phyloP scores from a whole-genome alignment of 2,888 invertebrate genomes.

The Parnassius apollo region DNA sequence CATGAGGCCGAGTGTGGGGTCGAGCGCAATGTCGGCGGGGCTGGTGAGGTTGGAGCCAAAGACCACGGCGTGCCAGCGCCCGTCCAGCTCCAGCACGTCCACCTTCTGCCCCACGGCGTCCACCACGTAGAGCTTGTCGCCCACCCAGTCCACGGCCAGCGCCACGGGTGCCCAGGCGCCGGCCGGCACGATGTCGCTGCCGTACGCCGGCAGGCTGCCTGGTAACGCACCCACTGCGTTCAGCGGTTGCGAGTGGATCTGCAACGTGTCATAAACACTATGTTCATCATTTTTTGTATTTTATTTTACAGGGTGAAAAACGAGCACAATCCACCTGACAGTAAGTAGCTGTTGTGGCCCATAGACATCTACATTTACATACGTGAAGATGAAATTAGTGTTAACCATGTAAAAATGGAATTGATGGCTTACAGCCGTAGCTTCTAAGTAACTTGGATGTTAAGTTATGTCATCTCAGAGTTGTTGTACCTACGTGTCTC shows the following conservation, averaged over 20 bases:
- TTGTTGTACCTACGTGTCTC: too few species aligned
- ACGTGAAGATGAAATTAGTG: too few species aligned
- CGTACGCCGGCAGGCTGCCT: conserved; percentile 66
- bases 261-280: conserved; percentile 20
- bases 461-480: too few species aligned
- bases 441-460: too few species aligned
- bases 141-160: conserved; percentile 98
- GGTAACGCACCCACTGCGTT: conserved; percentile 65
- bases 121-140: conserved; percentile 96
- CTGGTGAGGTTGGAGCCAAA: conserved; percentile 94
- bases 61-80: conserved; percentile 93
- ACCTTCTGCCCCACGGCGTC: conserved; percentile 95
- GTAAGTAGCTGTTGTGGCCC: too few species aligned
- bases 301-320: too few species aligned
- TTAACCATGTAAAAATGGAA: too few species aligned
- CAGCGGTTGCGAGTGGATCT: conserved; percentile 84
- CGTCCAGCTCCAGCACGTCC: conserved; percentile 94
- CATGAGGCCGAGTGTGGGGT: conserved; percentile 94
- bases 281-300: too few species aligned
- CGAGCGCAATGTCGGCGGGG: conserved; percentile 95
- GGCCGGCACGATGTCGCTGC: conserved; percentile 86
- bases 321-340: too few species aligned
- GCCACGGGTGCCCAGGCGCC: conserved; percentile 95
- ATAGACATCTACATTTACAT: too few species aligned
- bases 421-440: too few species aligned